These are phyloP conservation scores for Garrulus glandarius DNA, from an alignment of 2,797 vertebrate species.

Conservation along the genomic window DNA sequence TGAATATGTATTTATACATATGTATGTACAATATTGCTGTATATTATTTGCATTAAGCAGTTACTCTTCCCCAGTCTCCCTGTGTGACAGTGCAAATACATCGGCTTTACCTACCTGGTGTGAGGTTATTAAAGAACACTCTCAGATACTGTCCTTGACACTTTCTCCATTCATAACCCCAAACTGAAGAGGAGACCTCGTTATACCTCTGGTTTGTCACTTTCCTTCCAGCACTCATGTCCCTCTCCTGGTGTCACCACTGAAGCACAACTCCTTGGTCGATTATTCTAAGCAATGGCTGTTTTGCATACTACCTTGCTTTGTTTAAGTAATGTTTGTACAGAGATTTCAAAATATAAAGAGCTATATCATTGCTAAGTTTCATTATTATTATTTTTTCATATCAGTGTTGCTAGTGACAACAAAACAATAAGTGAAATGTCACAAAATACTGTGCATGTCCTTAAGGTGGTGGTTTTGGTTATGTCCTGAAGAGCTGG, in stretches of 20 bases:
- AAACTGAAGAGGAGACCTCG: background rate
- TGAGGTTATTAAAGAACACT: background rate
- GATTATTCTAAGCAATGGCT: background rate
- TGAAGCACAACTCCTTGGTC: background rate
- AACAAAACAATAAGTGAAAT: background rate
- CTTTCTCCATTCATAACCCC: background rate
- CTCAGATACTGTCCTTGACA: background rate
- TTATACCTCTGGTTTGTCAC: background rate
- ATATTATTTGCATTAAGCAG: background rate
- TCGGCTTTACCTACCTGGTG: background rate
- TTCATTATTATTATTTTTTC: background rate
- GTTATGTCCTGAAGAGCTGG: background rate
- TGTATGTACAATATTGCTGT: background rate
- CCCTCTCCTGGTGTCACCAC: background rate
- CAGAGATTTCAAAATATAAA: constrained; percentile 47
- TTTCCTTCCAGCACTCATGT: background rate
- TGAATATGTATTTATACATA: constrained; percentile 14
- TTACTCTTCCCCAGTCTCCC: background rate
- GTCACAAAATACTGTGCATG: background rate
- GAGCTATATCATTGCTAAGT: constrained; percentile 34
- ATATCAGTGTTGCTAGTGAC: background rate
- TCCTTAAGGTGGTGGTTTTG: background rate
- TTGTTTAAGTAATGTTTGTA: constrained; percentile 46
- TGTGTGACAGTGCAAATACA: background rate
- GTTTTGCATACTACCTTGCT: constrained; percentile 24